These are phyloP conservation scores for Lycocerus yunnanus DNA, from an alignment of 2,888 invertebrate genomes.

Conservation along the genomic window DNA sequence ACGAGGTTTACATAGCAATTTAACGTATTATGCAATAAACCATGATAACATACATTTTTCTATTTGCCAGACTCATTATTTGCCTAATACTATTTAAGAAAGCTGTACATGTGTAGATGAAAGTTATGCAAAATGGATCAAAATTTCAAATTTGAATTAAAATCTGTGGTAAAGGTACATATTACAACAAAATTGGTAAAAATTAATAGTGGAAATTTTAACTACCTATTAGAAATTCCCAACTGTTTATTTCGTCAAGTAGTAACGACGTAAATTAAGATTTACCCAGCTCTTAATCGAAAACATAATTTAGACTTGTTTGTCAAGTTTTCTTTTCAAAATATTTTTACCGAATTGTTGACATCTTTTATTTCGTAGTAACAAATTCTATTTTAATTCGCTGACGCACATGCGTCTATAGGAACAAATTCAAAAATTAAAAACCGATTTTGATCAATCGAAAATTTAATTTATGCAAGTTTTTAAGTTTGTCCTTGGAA, in stretches of 20 bases:
- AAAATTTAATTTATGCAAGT: neutral
- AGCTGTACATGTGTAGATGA: no score
- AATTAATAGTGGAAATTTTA: no score
- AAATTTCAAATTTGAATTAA: neutral
- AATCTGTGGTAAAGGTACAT: no score
- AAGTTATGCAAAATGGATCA: neutral
- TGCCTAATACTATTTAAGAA: neutral
- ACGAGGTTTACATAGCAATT: neutral
- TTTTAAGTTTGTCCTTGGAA: neutral
- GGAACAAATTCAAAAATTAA: neutral
- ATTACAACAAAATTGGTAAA: no score
- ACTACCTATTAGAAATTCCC: no score
- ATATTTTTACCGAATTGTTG: neutral
- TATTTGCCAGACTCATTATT: neutral
- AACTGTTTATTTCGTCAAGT: neutral
- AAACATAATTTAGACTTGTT: neutral
- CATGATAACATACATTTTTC: neutral
- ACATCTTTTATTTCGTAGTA: neutral
- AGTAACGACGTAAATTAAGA: neutral
- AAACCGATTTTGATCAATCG: neutral
- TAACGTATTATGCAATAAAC: neutral
- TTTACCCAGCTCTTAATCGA: neutral
- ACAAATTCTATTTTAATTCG: neutral
- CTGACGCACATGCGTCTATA: neutral
- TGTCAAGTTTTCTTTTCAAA: neutral